A percentile compares a stretch with the other conserved stretches of the same genome.
Evolutionary conservation across 2,888 invertebrate species (phyloP).

Genomic region (Melinaea menophilus): DNA sequence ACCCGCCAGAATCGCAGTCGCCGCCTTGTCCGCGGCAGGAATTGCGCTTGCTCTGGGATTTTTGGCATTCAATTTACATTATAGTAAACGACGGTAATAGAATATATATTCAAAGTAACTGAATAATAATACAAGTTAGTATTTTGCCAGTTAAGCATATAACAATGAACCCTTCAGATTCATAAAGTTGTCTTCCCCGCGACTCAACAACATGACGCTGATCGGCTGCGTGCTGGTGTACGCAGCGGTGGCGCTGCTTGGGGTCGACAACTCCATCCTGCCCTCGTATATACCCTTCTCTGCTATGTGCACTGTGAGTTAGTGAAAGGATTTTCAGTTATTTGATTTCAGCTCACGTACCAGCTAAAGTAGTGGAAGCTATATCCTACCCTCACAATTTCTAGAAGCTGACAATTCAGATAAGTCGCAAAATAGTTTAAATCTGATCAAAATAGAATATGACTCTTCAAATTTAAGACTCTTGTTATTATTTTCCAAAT

Average conservation of each 20-base stretch:
- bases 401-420: too few relatives aligned
- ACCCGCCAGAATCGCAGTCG: slow-evolving; percentile 85
- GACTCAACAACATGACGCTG: slow-evolving; percentile 93
- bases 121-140: too few relatives aligned
- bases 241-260: slow-evolving; percentile 89
- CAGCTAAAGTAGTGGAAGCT: too few relatives aligned
- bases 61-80: slow-evolving; percentile 89
- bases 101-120: too few relatives aligned
- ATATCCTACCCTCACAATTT: too few relatives aligned
- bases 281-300: slow-evolving; percentile 85
- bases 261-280: slow-evolving; percentile 89
- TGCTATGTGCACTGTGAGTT: slow-evolving; percentile 90
- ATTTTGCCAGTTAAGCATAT: too few relatives aligned
- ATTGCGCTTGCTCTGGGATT: slow-evolving; percentile 86
- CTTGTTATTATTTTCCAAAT: too few relatives aligned
- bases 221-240: slow-evolving; percentile 95
- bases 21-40: slow-evolving; percentile 84
- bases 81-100: slow-evolving; percentile 85
- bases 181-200: slow-evolving; percentile 94
- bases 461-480: too few relatives aligned
- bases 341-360: too few relatives aligned
- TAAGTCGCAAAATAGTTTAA: too few relatives aligned
- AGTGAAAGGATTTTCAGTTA: too few relatives aligned
- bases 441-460: too few relatives aligned
- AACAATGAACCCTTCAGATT: slow-evolving; percentile 76